Base-by-base conservation (phyloP, 1,140 invertebrate genomes). In the Drosophila sulfurigaster region DNA sequence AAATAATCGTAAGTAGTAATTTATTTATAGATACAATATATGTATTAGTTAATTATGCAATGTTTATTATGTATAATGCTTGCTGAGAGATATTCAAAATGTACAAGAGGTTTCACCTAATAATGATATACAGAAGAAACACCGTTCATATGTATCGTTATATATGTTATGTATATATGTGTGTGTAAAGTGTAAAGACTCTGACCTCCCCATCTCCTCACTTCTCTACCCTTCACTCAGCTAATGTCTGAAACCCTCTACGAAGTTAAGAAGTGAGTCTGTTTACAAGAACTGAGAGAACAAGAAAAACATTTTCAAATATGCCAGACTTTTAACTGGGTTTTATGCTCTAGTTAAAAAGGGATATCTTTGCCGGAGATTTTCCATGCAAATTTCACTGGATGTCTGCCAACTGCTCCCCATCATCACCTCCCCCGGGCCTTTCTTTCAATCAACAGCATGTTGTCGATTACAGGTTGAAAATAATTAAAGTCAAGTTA, bases 41-140 rank as follows among this genome's bases (percentile, higher is more conserved):
- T 51, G 46, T 56, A 20, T 69, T 28, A 60, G 16, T 46, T 66
- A 66, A 63, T 49, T 63, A 63, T 46, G 67, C 43, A 51, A 32
- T 65, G 48, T 54, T 54, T 52, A 51, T 45, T 72, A 76, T 79
- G 67, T 67, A 66, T 71, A 71, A 76, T 79, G 77, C 63, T 71
- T 79, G 77, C 58, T 77, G 57, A 67, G 67, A 63, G 32, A 63
- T 63, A 79, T 73, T 73, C 41, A 73, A 77, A 79, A 79, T 79
- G 58, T 79, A 79, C 77, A 79, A 79, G 77, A 79, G 60, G 57
- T 28, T 66, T 75, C 45, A 54, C 38, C 56, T 65, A 65, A 66
- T 63, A 52, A 43, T 68, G 65, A 75, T 76, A 71, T 79, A 46
- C 46, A 62, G 69, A 62, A 67, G 62, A 76, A 72, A 76, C 67